Evolutionary conservation across 2,797 vertebrate genomes (phyloP).

Genomic region (Carcharodon carcharias): DNA sequence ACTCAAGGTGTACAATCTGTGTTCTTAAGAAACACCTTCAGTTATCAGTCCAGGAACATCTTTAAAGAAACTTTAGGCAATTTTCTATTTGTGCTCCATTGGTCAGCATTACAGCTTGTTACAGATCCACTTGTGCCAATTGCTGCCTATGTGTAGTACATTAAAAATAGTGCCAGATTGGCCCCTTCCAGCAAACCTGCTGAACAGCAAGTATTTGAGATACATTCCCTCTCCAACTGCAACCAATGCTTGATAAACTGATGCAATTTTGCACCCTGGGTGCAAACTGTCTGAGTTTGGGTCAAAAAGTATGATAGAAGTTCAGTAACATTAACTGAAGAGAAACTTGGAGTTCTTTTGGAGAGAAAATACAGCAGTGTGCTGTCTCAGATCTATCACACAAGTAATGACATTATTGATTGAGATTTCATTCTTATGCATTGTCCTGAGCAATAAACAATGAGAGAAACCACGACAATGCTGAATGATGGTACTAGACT

Average conservation of each 20-base stretch:
- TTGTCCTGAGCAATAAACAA: not conserved
- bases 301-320: not conserved
- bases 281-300: not conserved
- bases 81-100: too few relatives aligned
- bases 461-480: not conserved
- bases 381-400: conserved; percentile 11
- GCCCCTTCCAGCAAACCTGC: not conserved
- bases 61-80: not conserved
- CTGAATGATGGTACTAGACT: not conserved
- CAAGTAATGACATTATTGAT: not conserved
- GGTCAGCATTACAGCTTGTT: not conserved
- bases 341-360: not conserved
- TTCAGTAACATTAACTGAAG: conserved; percentile 2
- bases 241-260: not conserved
- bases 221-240: not conserved
- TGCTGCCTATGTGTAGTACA: not conserved
- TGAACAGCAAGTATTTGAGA: not conserved
- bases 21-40: not conserved
- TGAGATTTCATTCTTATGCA: not conserved
- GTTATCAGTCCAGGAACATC: not conserved
- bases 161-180: conserved; percentile 10
- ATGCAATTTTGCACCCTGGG: not conserved
- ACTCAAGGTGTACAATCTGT: not conserved
- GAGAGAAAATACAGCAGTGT: not conserved
- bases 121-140: not conserved